phyloP scores from a whole-genome alignment of 2,888 invertebrate genomes.

The Cosmorhoe ocellata region DNA sequence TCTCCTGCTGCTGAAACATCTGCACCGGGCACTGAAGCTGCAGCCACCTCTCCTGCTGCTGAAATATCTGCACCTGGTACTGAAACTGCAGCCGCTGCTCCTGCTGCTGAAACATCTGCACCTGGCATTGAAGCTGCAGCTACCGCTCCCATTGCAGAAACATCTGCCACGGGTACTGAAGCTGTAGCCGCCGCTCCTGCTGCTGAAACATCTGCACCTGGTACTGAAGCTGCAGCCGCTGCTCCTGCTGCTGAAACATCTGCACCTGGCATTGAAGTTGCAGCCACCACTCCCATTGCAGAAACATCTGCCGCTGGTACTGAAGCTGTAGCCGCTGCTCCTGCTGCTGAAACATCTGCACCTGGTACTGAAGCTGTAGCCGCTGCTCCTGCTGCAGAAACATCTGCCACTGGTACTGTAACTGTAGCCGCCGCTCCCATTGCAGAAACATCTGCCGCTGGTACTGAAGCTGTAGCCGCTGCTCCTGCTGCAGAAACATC shows the following conservation, averaged over 20 bases:
- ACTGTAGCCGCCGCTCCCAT: neutral
- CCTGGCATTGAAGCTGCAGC: conserved; percentile 1
- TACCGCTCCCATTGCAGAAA: conserved; percentile 4
- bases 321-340: neutral
- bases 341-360: neutral
- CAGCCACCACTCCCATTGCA: neutral
- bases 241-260: neutral
- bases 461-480: neutral
- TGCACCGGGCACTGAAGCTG: neutral
- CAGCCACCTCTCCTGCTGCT: neutral
- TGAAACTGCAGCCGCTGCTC: neutral
- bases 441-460: conserved; percentile 3
- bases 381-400: conserved; percentile 4
- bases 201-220: neutral
- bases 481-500: neutral
- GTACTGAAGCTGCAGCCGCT: no score
- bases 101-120: neutral
- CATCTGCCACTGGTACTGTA: conserved; percentile 1
- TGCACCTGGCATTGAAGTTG: neutral
- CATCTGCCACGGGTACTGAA: conserved; percentile 2
- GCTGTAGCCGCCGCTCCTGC: conserved; percentile 2
- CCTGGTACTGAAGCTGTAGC: neutral
- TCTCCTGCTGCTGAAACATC: no score
- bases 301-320: neutral
- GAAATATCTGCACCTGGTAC: neutral